Evolutionary conservation across 2,888 invertebrate species (phyloP).

Genomic region (Macropis europaea): DNA sequence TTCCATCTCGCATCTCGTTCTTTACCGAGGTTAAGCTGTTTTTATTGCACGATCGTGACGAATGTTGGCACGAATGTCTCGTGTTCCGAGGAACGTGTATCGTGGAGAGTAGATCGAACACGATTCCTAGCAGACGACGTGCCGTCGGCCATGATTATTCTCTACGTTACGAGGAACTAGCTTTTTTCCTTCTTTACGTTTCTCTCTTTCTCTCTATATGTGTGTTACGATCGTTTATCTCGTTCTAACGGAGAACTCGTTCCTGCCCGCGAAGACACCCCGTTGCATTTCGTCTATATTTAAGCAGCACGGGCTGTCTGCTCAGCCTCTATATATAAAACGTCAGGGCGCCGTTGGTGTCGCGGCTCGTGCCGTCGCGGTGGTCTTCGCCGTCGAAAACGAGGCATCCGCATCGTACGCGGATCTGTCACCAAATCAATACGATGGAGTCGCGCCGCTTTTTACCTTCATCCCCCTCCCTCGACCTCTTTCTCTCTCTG

Average conservation of each 20-base stretch:
- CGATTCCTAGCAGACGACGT: slow-evolving; percentile 64
- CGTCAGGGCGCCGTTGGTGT: slow-evolving; percentile 63
- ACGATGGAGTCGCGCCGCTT: slow-evolving; percentile 66
- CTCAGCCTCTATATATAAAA: slow-evolving; percentile 72
- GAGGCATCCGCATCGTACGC: slow-evolving; percentile 61
- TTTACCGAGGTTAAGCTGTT: too few species aligned
- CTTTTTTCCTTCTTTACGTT: slow-evolving; percentile 20
- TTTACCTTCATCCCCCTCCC: slow-evolving; percentile 47
- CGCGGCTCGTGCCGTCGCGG: slow-evolving; percentile 46
- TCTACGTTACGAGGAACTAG: slow-evolving; percentile 39
- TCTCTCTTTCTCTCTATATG: slow-evolving; percentile 30
- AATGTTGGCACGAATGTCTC: not conserved
- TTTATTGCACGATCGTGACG: too few species aligned
- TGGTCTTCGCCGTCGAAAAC: slow-evolving; percentile 48
- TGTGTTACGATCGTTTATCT: slow-evolving; percentile 12
- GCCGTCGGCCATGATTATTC: slow-evolving; percentile 66
- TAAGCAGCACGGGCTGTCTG: slow-evolving; percentile 69
- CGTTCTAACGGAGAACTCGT: slow-evolving; percentile 19
- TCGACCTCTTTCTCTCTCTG: slow-evolving; percentile 27
- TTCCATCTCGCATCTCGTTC: too few species aligned
- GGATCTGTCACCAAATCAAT: slow-evolving; percentile 75
- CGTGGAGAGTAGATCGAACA: not conserved
- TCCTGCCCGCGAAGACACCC: slow-evolving; percentile 59
- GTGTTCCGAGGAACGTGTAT: too few species aligned
- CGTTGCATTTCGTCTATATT: slow-evolving; percentile 75